Evolutionary conservation across 2,888 invertebrate species (phyloP).

Genomic region (Neoascia interrupta): DNA sequence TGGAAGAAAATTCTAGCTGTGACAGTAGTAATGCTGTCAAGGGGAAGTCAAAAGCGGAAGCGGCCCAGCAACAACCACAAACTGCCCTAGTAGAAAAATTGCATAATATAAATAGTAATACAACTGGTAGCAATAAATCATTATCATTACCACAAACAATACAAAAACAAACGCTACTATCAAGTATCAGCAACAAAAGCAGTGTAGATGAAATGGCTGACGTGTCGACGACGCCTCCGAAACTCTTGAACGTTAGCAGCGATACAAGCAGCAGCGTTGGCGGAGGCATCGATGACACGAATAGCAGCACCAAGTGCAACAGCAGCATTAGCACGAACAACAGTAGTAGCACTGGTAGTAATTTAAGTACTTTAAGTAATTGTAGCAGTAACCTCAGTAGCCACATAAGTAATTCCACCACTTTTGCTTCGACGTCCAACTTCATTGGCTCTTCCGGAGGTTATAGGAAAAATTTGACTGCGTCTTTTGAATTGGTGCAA

Average conservation of each 20-base stretch:
- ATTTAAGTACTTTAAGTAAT: constrained; percentile 73
- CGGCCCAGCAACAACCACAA: constrained; percentile 66
- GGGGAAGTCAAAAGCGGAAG: constrained; percentile 73
- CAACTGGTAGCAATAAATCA: constrained; percentile 60
- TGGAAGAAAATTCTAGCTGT: constrained; percentile 63
- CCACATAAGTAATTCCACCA: constrained; percentile 68
- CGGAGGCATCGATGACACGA: constrained; percentile 61
- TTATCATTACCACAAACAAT: constrained; percentile 57
- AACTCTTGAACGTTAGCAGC: constrained; percentile 30
- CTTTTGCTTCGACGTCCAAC: constrained; percentile 21
- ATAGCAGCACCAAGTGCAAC: constrained; percentile 64
- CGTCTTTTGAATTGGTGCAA: constrained; percentile 75
- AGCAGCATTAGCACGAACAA: constrained; percentile 71
- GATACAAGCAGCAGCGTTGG: constrained; percentile 44
- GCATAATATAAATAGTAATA: constrained; percentile 65
- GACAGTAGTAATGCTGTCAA: constrained; percentile 70
- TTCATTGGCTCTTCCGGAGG: constrained; percentile 71
- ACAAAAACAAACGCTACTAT: constrained; percentile 35
- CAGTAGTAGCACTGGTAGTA: constrained; percentile 71
- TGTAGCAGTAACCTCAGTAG: constrained; percentile 71
- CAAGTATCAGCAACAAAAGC: constrained; percentile 39
- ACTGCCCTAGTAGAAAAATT: constrained; percentile 67
- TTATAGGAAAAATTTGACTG: constrained; percentile 77
- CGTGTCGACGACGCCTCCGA: constrained; percentile 51
- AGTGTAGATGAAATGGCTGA: constrained; percentile 48